Percentiles rank a stretch among this genome's conserved stretches.
Evolutionary conservation across 2,888 invertebrate species (phyloP).

Genomic region (Odontomyia ornata): DNA sequence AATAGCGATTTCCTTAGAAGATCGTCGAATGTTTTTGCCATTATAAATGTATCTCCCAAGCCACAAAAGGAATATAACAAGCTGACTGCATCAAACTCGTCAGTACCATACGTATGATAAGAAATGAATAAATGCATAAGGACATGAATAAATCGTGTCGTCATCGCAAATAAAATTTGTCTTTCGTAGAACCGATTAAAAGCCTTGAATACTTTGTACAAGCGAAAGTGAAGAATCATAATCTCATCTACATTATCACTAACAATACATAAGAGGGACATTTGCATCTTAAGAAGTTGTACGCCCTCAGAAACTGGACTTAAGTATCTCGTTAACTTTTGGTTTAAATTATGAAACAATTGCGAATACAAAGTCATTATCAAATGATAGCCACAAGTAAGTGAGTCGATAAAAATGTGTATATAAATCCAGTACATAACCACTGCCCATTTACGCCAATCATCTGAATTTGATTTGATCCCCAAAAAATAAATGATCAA

Average conservation of each 20-base stretch:
- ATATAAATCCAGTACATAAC: background rate
- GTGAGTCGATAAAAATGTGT: background rate
- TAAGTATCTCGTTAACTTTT: background rate
- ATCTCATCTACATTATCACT: slow-evolving; percentile 13
- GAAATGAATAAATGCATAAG: background rate
- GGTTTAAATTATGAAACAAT: slow-evolving; percentile 1
- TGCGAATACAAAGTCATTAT: background rate
- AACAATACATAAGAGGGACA: background rate
- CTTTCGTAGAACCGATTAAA: background rate
- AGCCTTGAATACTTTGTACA: background rate
- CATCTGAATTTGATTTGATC: background rate
- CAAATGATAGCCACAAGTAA: background rate
- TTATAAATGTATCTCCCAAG: background rate
- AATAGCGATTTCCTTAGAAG: background rate
- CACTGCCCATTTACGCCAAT: background rate
- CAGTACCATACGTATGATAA: background rate
- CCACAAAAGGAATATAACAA: slow-evolving; percentile 1
- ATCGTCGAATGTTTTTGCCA: background rate
- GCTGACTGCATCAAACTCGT: background rate
- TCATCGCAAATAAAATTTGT: background rate
- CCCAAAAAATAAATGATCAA: background rate
- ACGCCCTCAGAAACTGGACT: background rate
- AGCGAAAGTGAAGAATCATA: background rate
- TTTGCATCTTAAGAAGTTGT: background rate
- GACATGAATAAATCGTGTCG: background rate